Evolutionary conservation across 2,888 invertebrate species (phyloP).

Genomic region (Smittia sp.): DNA sequence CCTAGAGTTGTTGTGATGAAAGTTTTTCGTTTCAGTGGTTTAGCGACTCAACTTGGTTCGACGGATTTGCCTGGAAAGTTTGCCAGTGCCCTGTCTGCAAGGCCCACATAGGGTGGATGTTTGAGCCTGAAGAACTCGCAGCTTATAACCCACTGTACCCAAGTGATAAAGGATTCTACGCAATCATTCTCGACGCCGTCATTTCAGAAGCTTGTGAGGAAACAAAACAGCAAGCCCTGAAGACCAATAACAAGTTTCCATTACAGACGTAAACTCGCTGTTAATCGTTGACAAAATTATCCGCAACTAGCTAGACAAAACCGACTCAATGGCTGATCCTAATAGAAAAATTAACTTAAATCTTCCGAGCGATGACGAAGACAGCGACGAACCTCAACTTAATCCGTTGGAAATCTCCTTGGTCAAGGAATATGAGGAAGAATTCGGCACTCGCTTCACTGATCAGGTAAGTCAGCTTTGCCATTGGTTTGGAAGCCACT

Average conservation of each 20-base stretch:
- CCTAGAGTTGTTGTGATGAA: conserved; percentile 10
- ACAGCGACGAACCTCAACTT: neutral
- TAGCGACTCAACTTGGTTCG: conserved; percentile 58
- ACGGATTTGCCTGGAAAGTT: conserved; percentile 64
- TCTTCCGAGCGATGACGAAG: conserved; percentile 11
- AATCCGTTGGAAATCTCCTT: neutral
- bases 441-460: conserved; percentile 28
- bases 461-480: too few relatives aligned
- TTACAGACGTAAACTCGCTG: conserved; percentile 40
- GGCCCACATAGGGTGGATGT: conserved; percentile 63
- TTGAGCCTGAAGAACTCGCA: conserved; percentile 53
- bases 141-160: conserved; percentile 47
- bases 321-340: conserved; percentile 27
- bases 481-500: too few relatives aligned
- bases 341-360: conserved; percentile 33
- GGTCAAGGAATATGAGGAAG: conserved; percentile 36
- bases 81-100: conserved; percentile 63
- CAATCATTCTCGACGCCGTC: conserved; percentile 48
- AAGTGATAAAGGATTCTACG: conserved; percentile 50
- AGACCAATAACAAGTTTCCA: neutral
- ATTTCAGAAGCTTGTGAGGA: conserved; percentile 50
- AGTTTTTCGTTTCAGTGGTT: conserved; percentile 36
- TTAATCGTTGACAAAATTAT: conserved; percentile 32
- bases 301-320: conserved; percentile 9
- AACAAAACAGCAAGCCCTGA: neutral